These are phyloP conservation scores for Rhinopomastus cyanomelas DNA, from an alignment of 2,113 vertebrate species.

Conservation along the genomic window DNA sequence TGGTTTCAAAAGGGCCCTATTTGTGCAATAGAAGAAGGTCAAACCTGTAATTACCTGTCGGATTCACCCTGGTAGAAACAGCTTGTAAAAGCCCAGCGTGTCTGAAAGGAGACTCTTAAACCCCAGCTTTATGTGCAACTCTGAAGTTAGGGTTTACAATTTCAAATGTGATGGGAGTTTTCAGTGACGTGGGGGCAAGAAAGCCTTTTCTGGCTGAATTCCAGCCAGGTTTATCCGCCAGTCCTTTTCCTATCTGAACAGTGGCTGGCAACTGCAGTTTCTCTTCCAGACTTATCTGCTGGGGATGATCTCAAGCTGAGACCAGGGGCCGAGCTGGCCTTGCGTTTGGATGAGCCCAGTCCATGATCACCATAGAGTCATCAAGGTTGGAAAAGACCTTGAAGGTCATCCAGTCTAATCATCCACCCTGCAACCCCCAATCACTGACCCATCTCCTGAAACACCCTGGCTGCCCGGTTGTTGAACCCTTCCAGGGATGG, in stretches of 20 bases:
- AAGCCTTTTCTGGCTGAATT: background rate
- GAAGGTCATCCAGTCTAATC: too few relatives aligned
- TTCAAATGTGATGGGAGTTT: background rate
- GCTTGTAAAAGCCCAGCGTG: background rate
- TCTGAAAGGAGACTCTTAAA: slow-evolving; percentile 1
- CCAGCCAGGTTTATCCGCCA: background rate
- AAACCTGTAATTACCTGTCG: slow-evolving; percentile 61
- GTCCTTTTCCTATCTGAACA: background rate
- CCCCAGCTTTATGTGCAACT: background rate
- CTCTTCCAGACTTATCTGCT: background rate
- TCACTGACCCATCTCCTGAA: background rate
- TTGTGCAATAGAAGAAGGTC: slow-evolving; percentile 55
- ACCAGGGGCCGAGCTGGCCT: slow-evolving; percentile 6
- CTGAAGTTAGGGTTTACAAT: background rate
- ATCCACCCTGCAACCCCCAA: too few relatives aligned
- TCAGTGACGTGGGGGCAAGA: background rate
- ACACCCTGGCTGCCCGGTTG: background rate
- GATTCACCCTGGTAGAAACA: background rate
- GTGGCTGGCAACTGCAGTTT: background rate
- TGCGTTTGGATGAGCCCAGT: slow-evolving; percentile 17
- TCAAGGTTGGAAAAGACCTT: background rate
- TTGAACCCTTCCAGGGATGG: too few relatives aligned
- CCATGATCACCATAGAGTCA: slow-evolving; percentile 34
- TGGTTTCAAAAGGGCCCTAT: slow-evolving; percentile 54
- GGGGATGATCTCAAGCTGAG: slow-evolving; percentile 20